Evolutionary conservation across 2,888 invertebrate species (phyloP), one percentile per base, ranked within the genome.

Genomic region (Dione juno): DNA sequence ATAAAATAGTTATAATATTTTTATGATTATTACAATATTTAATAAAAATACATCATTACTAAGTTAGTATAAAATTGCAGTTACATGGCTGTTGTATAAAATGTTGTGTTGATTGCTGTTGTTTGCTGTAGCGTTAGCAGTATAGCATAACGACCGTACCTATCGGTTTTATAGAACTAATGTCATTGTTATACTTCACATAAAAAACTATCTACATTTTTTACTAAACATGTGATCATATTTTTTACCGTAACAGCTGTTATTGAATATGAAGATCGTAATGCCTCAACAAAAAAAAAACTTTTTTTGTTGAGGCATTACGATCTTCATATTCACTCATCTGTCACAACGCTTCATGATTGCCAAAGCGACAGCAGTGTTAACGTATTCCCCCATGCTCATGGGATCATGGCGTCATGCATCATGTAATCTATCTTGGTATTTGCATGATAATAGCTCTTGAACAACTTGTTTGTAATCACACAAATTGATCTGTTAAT

Each of bases 381-480:
- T 70, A 41, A 48, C 68, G 45, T 40, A 50, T 61, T 66, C 66
- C 59, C 69, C 66, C 57, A 40, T 66, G 58, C 52, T 50, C 43
- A 21, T 45, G 63, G 54, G 53, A 63, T 68, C 68, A 63, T 50
- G 63, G 48, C 63, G 50, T 48, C 61, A 16, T 45, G 45, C 61
- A 43, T 48, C 63, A 19, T 63, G 48, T 63, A 63, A 63, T 63
- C 68, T 63, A 68, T 68, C 68, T 61, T 68, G 43, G 43, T 54
- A 68, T 68, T 68, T 68, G 63, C 68, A 68, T 68, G 45, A 68
- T 68, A 64, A 63, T 69, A 54, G 37, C 21, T 53, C 54, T 63
- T 45, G n/a, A 69, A 64, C 64, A 63, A 69, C 54, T 48, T 10
- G 45, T 53, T 53, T 28, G 54, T 21, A 40, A 53, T 37, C 37